Evolutionary conservation across 2,113 vertebrate genomes (phyloP), one percentile per base, ranked within the genome.

Genomic region (Furnarius figulus): DNA sequence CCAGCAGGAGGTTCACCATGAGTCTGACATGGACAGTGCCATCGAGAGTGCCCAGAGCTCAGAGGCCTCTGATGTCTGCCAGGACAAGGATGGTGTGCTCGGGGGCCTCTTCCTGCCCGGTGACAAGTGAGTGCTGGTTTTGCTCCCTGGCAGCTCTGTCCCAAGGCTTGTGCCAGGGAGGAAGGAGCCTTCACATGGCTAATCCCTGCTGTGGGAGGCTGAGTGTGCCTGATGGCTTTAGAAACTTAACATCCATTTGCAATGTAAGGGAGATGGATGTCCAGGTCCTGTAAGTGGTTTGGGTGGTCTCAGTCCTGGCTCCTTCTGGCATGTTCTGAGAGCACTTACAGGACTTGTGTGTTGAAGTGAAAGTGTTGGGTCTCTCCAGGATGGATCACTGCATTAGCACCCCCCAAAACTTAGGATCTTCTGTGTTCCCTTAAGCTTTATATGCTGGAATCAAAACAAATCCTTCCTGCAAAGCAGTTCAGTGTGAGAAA

Each of bases 11-110:
- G 93, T 96, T 58, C 98, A 97, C 73, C 98, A 97, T 85, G 99
- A 99, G 89, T 99, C 97, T 1, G 99, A 99, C 97, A 98, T 98
- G 98, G 99, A 99, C 98, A 99, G 99, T 8, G 98, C 99, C n/a
- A 98, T 99, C 71, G 99, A 98, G 94, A 99, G 98, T 3, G 97
- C 98, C 53, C 99, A 97, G 61, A 98, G 98, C 73, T 99, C 98
- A 0, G 99, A 99, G 88, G 98, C 98, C 30, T 98, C 98, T 0
- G 98, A 99, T 0, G 96, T 97, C 5, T 94, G 98, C 31, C 97
- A 98, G 52, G 98, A 99, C 92, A 99, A 99, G 94, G 99, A 99
- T 0, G 79, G 96, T 39, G 81, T 91, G 9, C 98, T 99, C 2
- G 96, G 95, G 10, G 98, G 98, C 73, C 98, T 99, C 10, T 99